Percentiles rank a stretch among this genome's conserved stretches.
phyloP scores from a whole-genome alignment of 2,113 vertebrate species.

The Thomomys bottae region DNA sequence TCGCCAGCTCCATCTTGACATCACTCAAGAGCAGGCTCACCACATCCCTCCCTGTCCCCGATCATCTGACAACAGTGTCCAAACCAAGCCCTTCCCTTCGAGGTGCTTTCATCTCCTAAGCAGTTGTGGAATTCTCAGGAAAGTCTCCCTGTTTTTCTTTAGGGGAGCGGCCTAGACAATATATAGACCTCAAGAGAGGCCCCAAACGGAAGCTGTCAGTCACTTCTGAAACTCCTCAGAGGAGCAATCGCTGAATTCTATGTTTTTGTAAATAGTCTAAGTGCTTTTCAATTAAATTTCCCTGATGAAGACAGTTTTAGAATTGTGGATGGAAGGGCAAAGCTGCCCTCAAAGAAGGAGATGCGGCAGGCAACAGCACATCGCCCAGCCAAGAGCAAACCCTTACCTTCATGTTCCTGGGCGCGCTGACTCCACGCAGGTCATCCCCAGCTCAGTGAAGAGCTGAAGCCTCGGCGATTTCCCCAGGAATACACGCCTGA shows the following conservation, averaged over 20 bases:
- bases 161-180: not conserved
- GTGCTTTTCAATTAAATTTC: not conserved
- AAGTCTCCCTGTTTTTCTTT: not conserved
- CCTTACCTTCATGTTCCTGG: rapidly evolving
- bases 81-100: not conserved
- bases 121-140: not conserved
- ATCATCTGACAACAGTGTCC: not conserved
- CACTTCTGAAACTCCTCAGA: not conserved
- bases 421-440: not conserved
- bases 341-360: not conserved
- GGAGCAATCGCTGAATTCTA: not conserved
- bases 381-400: too few relatives aligned
- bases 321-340: not conserved
- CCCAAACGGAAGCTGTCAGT: not conserved
- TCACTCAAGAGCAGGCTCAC: rapidly evolving
- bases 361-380: rapidly evolving
- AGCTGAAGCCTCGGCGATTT: not conserved
- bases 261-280: not conserved
- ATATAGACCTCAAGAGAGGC: not conserved
- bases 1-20: not conserved
- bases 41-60: not conserved
- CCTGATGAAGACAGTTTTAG: not conserved
- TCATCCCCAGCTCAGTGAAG: not conserved
- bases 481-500: not conserved
- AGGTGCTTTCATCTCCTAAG: not conserved